Conservation (phyloP, 2,113 vertebrate genomes). For the Cyprinodon tularosa region DNA sequence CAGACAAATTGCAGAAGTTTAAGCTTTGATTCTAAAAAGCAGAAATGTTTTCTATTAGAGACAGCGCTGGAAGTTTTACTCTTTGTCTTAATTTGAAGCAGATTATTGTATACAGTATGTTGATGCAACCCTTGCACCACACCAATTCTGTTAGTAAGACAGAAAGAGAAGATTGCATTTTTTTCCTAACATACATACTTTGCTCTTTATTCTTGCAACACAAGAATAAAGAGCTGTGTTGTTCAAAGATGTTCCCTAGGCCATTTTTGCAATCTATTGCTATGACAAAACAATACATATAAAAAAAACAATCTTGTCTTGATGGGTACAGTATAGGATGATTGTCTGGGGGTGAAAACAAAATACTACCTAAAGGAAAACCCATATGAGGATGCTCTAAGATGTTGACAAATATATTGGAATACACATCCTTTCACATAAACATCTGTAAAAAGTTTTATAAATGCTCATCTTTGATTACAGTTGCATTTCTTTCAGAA, state of each 20-base stretch:
- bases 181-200: too few species aligned
- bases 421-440: too few species aligned
- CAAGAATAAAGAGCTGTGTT: constrained; percentile 19
- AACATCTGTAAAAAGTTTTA: too few species aligned
- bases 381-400: background rate
- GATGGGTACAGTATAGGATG: background rate
- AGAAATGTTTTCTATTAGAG: background rate
- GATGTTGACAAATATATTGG: background rate
- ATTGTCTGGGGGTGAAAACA: background rate
- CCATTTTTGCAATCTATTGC: constrained; percentile 30
- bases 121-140: background rate
- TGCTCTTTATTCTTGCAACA: constrained; percentile 5
- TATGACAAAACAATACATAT: constrained; percentile 27
- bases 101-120: background rate
- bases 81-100: background rate
- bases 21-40: constrained; percentile 10
- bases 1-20: constrained; percentile 15
- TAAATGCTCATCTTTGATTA: too few species aligned
- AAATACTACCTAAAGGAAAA: background rate
- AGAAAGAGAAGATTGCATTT: background rate
- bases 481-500: too few species aligned
- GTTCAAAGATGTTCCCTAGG: constrained; percentile 19
- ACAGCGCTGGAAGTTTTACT: background rate
- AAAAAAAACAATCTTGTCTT: background rate
- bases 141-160: background rate